These are phyloP conservation scores for Hippocampus zosterae DNA, from an alignment of 2,113 vertebrate species.

Conservation along the genomic window DNA sequence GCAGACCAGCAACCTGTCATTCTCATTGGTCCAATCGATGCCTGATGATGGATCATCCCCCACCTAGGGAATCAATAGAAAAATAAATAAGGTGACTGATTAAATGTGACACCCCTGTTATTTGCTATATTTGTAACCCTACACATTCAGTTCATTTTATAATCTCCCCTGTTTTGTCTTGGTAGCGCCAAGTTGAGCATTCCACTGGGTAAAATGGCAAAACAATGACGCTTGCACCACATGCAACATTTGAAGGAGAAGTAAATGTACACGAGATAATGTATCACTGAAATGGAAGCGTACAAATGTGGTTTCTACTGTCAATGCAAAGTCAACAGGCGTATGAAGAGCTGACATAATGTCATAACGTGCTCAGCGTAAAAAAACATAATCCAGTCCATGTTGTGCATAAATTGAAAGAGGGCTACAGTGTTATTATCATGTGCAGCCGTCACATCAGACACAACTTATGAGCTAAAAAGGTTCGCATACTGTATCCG, in stretches of 20 bases:
- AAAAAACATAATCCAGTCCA: no score
- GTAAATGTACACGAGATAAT: no score
- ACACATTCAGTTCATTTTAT: background rate
- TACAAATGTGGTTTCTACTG: no score
- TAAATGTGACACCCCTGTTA: background rate
- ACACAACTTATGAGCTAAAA: no score
- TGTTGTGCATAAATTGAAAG: no score
- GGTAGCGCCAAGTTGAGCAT: background rate
- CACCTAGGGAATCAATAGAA: slow-evolving; percentile 70
- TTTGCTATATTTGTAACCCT: slow-evolving; percentile 10
- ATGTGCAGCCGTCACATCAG: no score
- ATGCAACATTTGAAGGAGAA: background rate
- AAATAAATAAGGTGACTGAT: background rate
- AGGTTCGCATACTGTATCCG: no score
- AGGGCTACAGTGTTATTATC: no score
- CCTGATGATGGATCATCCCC: slow-evolving; percentile 85
- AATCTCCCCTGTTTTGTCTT: background rate
- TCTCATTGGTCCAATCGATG: slow-evolving; percentile 99
- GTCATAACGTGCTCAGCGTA: no score
- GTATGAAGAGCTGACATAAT: no score
- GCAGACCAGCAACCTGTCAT: slow-evolving; percentile 91
- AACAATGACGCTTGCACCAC: background rate
- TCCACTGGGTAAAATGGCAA: background rate
- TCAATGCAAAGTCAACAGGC: no score
- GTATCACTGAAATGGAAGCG: no score